phyloP scores from a whole-genome alignment of 2,113 vertebrate species.

The Corythaeola cristata region DNA sequence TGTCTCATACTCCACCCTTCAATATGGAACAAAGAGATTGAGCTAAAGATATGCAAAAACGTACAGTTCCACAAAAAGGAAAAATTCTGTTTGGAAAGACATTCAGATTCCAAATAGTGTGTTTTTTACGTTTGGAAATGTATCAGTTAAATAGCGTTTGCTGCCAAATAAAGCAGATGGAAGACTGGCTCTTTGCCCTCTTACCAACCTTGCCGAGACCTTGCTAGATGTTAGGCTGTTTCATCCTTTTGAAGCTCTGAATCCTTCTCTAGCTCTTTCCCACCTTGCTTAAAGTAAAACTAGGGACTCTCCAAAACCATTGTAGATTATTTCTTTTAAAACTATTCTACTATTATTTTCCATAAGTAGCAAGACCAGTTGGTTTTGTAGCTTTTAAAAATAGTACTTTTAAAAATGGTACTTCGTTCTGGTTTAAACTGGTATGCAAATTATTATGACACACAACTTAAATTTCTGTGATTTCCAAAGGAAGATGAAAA shows the following conservation, averaged over 20 bases:
- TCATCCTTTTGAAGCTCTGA: background rate
- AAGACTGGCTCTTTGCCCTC: background rate
- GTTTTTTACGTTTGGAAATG: background rate
- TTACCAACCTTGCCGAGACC: background rate
- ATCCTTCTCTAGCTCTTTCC: background rate
- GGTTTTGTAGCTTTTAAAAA: background rate
- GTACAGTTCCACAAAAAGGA: background rate
- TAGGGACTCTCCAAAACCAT: background rate
- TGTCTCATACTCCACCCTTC: constrained; percentile 24
- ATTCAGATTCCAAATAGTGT: background rate
- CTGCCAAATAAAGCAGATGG: constrained; percentile 39
- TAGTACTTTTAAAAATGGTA: background rate
- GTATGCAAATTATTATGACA: background rate
- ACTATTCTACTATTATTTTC: background rate
- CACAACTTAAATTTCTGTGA: background rate
- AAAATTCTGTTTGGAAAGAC: constrained; percentile 1
- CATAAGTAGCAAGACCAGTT: background rate
- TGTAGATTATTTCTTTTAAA: background rate
- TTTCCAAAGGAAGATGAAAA: background rate
- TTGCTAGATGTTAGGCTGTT: background rate
- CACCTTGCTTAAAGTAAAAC: background rate
- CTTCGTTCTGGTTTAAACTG: background rate
- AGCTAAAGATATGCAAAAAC: constrained; percentile 41
- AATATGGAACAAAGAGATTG: constrained; percentile 25
- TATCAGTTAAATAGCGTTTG: constrained; percentile 5